A percentile compares a stretch with the other conserved stretches of the same genome.
These are phyloP conservation scores for Amiota communis DNA, from an alignment of 2,888 invertebrate genomes.

Conservation along the genomic window DNA sequence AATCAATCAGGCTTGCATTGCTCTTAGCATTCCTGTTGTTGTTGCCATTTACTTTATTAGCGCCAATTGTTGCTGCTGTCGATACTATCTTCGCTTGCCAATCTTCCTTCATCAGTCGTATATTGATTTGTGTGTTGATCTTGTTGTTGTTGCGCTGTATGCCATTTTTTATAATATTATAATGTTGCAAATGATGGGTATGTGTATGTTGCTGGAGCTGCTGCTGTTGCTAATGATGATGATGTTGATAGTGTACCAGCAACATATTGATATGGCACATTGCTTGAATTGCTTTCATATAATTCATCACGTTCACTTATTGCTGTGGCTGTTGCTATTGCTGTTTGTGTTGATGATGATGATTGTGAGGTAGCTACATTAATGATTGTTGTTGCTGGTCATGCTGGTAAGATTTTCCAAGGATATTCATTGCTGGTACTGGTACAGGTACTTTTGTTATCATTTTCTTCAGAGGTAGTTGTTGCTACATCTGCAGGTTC, in stretches of 20 bases:
- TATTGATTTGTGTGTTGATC: slow-evolving; percentile 32
- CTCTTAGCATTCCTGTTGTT: slow-evolving; percentile 31
- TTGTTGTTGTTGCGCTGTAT: slow-evolving; percentile 50
- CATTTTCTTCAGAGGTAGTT: slow-evolving; percentile 35
- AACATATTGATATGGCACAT: slow-evolving; percentile 31
- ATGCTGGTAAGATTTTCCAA: slow-evolving; percentile 36
- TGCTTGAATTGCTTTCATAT: slow-evolving; percentile 39
- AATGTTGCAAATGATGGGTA: slow-evolving; percentile 45
- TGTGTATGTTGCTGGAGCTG: slow-evolving; percentile 4
- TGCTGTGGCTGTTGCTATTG: slow-evolving; percentile 37
- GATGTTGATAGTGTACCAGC: not conserved
- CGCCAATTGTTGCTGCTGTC: slow-evolving; percentile 38
- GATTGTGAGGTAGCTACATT: not conserved
- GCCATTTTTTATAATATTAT: slow-evolving; percentile 51
- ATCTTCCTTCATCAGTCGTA: slow-evolving; percentile 27
- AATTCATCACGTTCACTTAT: slow-evolving; percentile 26
- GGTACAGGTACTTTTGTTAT: slow-evolving; percentile 26
- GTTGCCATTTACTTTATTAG: slow-evolving; percentile 28
- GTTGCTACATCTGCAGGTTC: slow-evolving; percentile 36
- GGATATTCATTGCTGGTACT: not conserved
- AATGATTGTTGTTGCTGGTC: slow-evolving; percentile 34
- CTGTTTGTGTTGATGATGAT: slow-evolving; percentile 18
- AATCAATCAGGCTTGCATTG: slow-evolving; percentile 37
- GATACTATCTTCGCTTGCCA: slow-evolving; percentile 28
- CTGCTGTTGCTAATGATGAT: too few relatives aligned